phyloP scores from a whole-genome alignment of 2,113 vertebrate species.

The Thryonomys swinderianus region DNA sequence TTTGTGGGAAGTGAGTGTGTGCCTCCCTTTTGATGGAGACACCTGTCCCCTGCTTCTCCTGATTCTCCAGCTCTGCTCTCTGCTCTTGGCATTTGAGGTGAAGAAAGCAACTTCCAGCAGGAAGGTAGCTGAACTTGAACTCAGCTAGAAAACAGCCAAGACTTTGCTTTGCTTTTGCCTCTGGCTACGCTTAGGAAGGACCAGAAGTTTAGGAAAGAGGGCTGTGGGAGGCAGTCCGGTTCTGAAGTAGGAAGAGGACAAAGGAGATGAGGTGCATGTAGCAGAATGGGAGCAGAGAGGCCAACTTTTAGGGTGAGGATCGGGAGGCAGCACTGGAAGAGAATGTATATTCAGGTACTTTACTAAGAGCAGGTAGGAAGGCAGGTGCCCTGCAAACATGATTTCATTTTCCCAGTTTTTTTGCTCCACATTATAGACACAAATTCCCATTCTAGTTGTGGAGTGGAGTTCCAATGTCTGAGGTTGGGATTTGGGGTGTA shows the following conservation, averaged over 20 bases:
- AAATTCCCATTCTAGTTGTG: neutral
- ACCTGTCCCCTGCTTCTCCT: neutral
- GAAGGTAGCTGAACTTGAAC: neutral
- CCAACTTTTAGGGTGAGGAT: neutral
- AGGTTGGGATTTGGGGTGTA: neutral
- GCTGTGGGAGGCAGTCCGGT: neutral
- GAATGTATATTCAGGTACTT: neutral
- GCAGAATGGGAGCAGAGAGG: neutral
- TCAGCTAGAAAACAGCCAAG: neutral
- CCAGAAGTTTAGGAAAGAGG: neutral
- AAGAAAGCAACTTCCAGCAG: neutral
- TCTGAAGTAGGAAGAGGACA: neutral
- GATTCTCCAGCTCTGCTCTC: neutral
- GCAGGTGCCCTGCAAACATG: neutral
- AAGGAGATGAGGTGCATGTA: neutral
- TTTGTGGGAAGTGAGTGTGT: constrained; percentile 1
- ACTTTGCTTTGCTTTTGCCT: neutral
- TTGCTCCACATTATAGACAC: neutral
- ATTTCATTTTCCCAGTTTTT: neutral
- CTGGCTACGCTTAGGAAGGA: neutral
- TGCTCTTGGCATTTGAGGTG: neutral
- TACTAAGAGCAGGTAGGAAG: neutral
- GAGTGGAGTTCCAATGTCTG: neutral
- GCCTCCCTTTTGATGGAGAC: neutral
- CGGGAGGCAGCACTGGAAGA: neutral